Percentiles rank a stretch among this genome's conserved stretches.
These are phyloP conservation scores for Siphlonurus alternatus DNA, from an alignment of 2,888 invertebrate genomes.

Conservation along the genomic window DNA sequence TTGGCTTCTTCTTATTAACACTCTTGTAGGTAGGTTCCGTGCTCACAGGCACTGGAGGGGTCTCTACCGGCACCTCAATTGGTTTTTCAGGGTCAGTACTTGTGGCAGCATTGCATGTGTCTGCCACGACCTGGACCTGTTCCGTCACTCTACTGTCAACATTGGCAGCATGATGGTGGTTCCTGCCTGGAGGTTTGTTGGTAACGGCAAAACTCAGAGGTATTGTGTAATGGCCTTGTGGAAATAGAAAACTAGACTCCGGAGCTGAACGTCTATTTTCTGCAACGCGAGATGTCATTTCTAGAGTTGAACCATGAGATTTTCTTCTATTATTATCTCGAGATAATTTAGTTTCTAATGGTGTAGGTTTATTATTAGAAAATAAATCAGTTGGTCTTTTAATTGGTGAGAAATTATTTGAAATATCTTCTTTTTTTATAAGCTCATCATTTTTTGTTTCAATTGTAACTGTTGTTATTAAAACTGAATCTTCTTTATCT, in stretches of 20 bases:
- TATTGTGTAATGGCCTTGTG: background rate
- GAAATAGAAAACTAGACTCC: background rate
- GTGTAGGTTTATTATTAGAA: too few species aligned
- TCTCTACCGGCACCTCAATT: background rate
- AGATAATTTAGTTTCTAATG: background rate
- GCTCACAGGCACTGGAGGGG: background rate
- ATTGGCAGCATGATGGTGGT: too few species aligned
- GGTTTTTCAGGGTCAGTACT: background rate
- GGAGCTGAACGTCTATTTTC: background rate
- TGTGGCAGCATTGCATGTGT: too few species aligned
- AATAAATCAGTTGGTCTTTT: background rate
- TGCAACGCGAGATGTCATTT: background rate
- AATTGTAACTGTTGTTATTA: background rate
- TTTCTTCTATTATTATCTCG: background rate
- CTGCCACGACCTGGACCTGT: background rate
- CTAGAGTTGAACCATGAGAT: background rate
- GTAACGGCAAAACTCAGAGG: conserved; percentile 1
- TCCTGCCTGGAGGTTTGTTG: background rate
- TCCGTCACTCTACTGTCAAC: background rate
- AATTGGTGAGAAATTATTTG: background rate
- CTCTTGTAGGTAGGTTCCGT: background rate
- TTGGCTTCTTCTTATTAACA: background rate
- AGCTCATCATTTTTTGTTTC: background rate
- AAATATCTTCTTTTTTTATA: background rate
- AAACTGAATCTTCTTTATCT: background rate